phyloP scores from a whole-genome alignment of 2,797 vertebrate genomes.

The Sebastiscus albofasciatus region DNA sequence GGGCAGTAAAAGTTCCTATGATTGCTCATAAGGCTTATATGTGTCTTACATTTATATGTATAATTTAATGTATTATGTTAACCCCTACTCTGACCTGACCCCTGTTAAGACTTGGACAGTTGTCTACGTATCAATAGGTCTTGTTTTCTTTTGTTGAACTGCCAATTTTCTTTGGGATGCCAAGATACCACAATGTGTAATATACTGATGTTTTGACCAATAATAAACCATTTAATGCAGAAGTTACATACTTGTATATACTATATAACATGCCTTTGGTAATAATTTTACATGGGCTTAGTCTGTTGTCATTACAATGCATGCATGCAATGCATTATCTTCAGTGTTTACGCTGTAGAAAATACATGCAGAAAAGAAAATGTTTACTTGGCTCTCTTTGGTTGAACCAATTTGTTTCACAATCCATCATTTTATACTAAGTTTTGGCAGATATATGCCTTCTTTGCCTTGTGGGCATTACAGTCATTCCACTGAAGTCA shows the following conservation, averaged over 20 bases:
- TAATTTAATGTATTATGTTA: neutral
- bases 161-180: neutral
- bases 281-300: neutral
- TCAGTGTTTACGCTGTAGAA: neutral
- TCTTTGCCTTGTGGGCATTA: conserved; percentile 1
- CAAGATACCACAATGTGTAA: too few species aligned
- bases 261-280: neutral
- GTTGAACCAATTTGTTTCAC: conserved; percentile 3
- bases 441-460: neutral
- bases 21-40: neutral
- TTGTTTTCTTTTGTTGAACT: neutral
- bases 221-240: too few species aligned
- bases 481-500: neutral
- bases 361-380: neutral
- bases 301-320: neutral
- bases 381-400: neutral
- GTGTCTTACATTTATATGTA: neutral
- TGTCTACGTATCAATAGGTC: neutral
- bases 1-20: neutral
- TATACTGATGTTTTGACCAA: too few species aligned
- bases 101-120: neutral
- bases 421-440: neutral
- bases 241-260: too few species aligned
- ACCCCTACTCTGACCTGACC: neutral
- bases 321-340: neutral